phyloP scores from a whole-genome alignment of 2,113 vertebrate species.

The Globicephala melas region DNA sequence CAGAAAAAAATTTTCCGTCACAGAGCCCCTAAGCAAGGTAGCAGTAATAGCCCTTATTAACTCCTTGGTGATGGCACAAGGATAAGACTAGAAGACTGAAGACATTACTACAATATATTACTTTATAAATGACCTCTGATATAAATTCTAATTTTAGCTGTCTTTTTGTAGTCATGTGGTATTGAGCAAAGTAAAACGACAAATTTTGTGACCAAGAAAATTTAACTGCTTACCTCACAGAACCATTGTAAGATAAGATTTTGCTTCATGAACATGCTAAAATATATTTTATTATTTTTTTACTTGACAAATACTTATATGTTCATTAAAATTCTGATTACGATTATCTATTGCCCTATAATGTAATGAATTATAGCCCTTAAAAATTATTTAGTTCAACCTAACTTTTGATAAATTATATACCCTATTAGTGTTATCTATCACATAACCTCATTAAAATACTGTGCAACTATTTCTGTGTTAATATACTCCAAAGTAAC shows the following conservation, averaged over 20 bases:
- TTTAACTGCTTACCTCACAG: neutral
- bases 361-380: neutral
- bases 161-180: neutral
- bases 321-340: neutral
- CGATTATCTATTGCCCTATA: neutral
- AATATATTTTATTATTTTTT: neutral
- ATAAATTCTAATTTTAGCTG: neutral
- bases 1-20: neutral
- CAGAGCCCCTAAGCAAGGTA: neutral
- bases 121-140: neutral
- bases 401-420: neutral
- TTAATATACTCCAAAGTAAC: neutral
- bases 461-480: neutral
- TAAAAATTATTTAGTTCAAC: constrained; percentile 9
- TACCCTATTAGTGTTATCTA: neutral
- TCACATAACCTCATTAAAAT: constrained; percentile 2
- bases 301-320: neutral
- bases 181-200: neutral
- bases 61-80: no score
- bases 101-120: neutral
- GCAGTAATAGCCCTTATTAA: neutral
- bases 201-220: neutral
- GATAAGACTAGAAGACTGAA: neutral
- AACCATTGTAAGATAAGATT: neutral
- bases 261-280: neutral